Conservation (phyloP, 2,888 invertebrate species). For the Adelognathus sp. region DNA sequence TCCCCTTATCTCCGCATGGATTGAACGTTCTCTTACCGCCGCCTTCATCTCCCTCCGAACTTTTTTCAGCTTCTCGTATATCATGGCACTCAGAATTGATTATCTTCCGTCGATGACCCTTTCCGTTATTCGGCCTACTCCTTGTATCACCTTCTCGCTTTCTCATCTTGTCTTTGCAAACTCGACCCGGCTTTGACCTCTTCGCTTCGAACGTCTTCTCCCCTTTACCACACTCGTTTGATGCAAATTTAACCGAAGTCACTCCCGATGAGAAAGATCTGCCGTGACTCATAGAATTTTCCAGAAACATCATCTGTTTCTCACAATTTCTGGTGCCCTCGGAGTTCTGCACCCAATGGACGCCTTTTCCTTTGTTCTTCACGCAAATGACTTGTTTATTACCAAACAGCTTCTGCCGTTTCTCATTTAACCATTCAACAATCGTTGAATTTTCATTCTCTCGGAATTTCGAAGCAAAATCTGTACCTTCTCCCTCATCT, state of each 20-base stretch:
- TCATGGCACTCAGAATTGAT: not conserved
- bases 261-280: not conserved
- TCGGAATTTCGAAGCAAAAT: not conserved
- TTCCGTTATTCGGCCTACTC: conserved; percentile 7
- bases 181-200: not conserved
- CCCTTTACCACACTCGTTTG: not conserved
- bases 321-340: not conserved
- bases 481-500: not conserved
- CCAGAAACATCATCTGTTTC: not conserved
- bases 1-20: not conserved
- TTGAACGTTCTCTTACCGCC: not conserved
- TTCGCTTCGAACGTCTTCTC: not conserved
- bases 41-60: not conserved
- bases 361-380: not conserved
- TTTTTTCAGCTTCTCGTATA: not conserved
- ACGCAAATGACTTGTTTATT: too few species aligned
- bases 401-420: too few species aligned
- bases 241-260: not conserved
- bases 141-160: not conserved
- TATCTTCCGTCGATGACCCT: not conserved
- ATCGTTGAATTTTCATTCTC: not conserved
- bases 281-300: not conserved
- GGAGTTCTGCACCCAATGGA: not conserved
- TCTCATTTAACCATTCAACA: too few species aligned
- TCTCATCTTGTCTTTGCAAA: not conserved